Base-by-base conservation (phyloP, 2,113 vertebrate genomes). In the Atlantisia rogersi region DNA sequence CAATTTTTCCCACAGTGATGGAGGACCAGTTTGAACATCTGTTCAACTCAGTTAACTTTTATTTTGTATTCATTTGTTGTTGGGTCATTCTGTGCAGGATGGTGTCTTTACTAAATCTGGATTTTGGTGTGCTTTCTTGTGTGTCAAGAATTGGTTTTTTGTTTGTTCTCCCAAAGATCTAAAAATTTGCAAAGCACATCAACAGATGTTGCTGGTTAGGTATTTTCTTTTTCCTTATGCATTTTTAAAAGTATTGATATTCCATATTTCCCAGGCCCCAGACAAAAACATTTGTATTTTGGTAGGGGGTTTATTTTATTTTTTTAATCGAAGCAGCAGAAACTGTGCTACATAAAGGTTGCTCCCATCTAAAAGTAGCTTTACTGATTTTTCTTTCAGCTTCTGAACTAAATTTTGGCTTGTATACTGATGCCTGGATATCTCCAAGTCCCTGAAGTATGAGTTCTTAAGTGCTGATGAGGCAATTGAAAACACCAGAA, bases 331-430 rank as follows among this genome's bases (percentile, higher is more conserved):
- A 53, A 53, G 48, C 29, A 80, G 40, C 9, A 79, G 62, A 58
- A 73, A 18, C 24, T 63, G 24, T 68, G 31, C 48, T 71, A 79
- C 56, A 44, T 84, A 63, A 85, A 92, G 40, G 28, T 67, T 90
- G 31, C 42, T 88, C 63, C 13, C 6, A 90, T 97, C 90, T 90
- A 88, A 92, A 82, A 70, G 37, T 32, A 87, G 62, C 18, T 90
- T 58, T 89, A 88, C 87, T 94, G 91, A 87, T 91, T 90, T 46
- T 95, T 83, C 83, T 48, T 94, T 95, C 77, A 91, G 65, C 88
- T 71, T 97, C 93, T 97, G 88, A 95, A 91, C 95, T 95, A 81
- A 81, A 40, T 93, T 97, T 96, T 94, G 77, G 56, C 94, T 88
- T 91, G 11, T 74, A 74, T 78, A 56, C 39, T 89, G 40, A 37